Percentiles rank a stretch among this genome's conserved stretches.
These are phyloP conservation scores for Vulpes vulpes DNA, from an alignment of 2,113 vertebrate species.

Conservation along the genomic window DNA sequence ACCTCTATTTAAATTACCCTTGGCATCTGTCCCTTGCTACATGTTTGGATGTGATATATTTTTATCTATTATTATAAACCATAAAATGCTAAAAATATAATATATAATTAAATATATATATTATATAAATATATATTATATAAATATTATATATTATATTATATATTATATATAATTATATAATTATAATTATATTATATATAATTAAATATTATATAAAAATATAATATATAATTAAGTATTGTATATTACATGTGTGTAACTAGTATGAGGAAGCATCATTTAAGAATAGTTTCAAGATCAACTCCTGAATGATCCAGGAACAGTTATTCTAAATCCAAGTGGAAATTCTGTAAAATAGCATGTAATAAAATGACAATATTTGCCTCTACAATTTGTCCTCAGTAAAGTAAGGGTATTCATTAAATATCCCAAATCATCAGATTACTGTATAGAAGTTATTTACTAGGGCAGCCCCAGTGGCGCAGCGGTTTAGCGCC, in stretches of 20 bases:
- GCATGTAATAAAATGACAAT: neutral
- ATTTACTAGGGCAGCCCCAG: neutral
- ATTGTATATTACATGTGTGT: neutral
- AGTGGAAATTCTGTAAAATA: conserved; percentile 21
- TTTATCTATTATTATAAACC: neutral
- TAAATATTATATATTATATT: too few relatives aligned
- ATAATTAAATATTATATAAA: too few relatives aligned
- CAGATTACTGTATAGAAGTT: neutral
- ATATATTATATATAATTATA: too few relatives aligned
- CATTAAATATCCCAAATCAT: neutral
- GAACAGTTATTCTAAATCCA: conserved; percentile 43
- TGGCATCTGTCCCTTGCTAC: neutral
- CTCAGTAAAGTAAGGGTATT: neutral
- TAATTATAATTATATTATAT: too few relatives aligned
- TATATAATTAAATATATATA: neutral
- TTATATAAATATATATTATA: too few relatives aligned
- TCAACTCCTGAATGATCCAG: conserved; percentile 29
- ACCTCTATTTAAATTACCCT: neutral
- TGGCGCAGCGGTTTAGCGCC: too few relatives aligned
- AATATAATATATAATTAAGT: neutral
- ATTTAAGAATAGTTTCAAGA: conserved; percentile 44
- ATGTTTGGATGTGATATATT: neutral
- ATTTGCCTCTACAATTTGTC: neutral
- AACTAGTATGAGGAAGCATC: neutral
- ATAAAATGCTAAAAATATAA: neutral